A percentile compares a stretch with the other conserved stretches of the same genome.
Evolutionary conservation across 2,797 vertebrate genomes (phyloP).

Genomic region (Xenentodon cancila): DNA sequence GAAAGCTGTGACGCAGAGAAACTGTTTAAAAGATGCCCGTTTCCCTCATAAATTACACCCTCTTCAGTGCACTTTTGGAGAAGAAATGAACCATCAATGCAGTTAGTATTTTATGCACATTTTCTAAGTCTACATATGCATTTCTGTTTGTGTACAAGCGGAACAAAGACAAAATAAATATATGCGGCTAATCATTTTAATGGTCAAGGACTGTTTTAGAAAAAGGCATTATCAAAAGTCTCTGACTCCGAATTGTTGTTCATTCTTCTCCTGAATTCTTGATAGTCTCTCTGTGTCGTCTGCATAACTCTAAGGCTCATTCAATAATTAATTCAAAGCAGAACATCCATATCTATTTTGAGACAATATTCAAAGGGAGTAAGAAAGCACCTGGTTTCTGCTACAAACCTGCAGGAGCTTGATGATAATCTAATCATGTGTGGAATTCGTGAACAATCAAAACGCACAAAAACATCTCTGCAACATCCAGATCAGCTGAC

Average conservation of each 20-base stretch:
- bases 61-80: slow-evolving; percentile 33
- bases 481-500: slow-evolving; percentile 45
- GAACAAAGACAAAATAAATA: background rate
- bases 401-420: slow-evolving; percentile 28
- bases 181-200: slow-evolving; percentile 8
- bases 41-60: slow-evolving; percentile 44
- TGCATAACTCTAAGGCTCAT: slow-evolving; percentile 62
- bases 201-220: slow-evolving; percentile 5
- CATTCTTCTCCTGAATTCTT: slow-evolving; percentile 40
- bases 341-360: slow-evolving; percentile 74
- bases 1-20: slow-evolving; percentile 18
- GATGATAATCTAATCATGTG: slow-evolving; percentile 24
- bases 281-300: slow-evolving; percentile 41
- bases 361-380: slow-evolving; percentile 41
- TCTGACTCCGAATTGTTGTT: slow-evolving; percentile 16
- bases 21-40: slow-evolving; percentile 18
- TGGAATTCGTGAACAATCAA: slow-evolving; percentile 21
- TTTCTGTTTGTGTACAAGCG: background rate
- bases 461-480: slow-evolving; percentile 12
- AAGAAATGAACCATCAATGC: slow-evolving; percentile 41
- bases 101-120: slow-evolving; percentile 21
- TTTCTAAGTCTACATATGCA: slow-evolving; percentile 4
- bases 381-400: slow-evolving; percentile 28
- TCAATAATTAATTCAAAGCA: slow-evolving; percentile 71
- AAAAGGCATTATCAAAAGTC: background rate